A percentile compares a stretch with the other conserved stretches of the same genome.
Evolutionary conservation across 1,140 invertebrate species (phyloP).

Genomic region (Ceratina australensis): DNA sequence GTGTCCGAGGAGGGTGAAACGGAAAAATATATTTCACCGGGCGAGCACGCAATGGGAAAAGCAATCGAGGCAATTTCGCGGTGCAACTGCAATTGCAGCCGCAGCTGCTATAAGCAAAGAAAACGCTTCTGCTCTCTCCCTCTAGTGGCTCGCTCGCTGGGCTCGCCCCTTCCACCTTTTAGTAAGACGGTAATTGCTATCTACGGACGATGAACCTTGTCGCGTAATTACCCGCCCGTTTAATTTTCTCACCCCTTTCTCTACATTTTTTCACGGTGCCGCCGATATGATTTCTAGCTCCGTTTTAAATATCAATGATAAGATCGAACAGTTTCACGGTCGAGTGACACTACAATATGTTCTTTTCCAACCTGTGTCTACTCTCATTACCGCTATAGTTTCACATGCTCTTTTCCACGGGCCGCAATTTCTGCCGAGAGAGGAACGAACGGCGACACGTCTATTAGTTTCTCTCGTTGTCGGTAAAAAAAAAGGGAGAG

Average conservation of each 20-base stretch:
- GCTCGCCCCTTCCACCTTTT: too few relatives aligned
- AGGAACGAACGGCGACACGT: too few relatives aligned
- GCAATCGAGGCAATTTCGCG: constrained; percentile 65
- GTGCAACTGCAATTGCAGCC: constrained; percentile 52
- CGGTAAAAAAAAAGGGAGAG: not conserved
- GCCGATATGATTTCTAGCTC: constrained; percentile 49
- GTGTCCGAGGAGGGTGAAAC: not conserved
- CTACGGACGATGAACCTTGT: constrained; percentile 61
- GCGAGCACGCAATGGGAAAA: constrained; percentile 44
- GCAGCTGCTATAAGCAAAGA: constrained; percentile 44
- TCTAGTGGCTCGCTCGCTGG: too few relatives aligned
- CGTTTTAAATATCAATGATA: too few relatives aligned
- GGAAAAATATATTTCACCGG: constrained; percentile 53
- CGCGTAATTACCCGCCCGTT: constrained; percentile 63
- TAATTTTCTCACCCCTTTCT: constrained; percentile 55
- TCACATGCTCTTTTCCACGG: too few relatives aligned
- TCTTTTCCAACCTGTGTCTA: too few relatives aligned
- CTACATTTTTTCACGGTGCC: constrained; percentile 26
- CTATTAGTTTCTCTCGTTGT: too few relatives aligned
- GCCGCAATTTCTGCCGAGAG: too few relatives aligned
- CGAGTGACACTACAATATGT: too few relatives aligned
- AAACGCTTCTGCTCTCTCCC: constrained; percentile 42
- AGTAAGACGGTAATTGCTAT: constrained; percentile 57
- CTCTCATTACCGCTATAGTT: too few relatives aligned
- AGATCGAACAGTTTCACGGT: too few relatives aligned